phyloP scores from a whole-genome alignment of 2,113 vertebrate species.

The Podocnemis expansa region DNA sequence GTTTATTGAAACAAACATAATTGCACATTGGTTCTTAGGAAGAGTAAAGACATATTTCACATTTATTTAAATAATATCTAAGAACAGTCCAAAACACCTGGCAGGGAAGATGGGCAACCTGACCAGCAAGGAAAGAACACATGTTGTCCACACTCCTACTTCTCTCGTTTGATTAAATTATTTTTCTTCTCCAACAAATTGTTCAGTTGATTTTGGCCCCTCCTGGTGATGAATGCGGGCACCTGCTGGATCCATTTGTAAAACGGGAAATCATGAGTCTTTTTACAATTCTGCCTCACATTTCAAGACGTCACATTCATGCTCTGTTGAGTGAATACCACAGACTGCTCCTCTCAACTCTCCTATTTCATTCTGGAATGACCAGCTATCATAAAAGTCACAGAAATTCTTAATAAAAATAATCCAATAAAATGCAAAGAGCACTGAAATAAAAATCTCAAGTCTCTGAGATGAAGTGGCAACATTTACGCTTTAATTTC shows the following conservation, averaged over 20 bases:
- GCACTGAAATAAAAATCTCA: neutral
- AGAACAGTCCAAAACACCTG: neutral
- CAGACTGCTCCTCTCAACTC: neutral
- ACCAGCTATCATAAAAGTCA: slow-evolving; percentile 10
- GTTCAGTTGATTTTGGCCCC: neutral
- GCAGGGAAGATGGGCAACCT: neutral
- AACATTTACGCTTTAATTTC: neutral
- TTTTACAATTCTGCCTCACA: neutral
- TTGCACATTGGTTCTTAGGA: neutral
- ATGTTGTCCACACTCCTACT: neutral
- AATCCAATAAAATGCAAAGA: neutral
- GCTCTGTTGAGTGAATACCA: neutral
- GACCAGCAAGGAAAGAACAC: neutral
- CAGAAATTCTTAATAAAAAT: neutral
- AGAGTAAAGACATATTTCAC: neutral
- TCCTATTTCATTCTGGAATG: neutral
- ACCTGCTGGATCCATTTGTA: accelerated
- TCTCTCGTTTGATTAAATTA: neutral
- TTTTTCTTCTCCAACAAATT: neutral
- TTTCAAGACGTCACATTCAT: neutral
- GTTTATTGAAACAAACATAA: neutral
- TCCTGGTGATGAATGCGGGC: neutral
- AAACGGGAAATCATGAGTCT: neutral
- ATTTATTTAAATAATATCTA: neutral
- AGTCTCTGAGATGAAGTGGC: neutral